Conservation (phyloP, 2,888 invertebrate genomes). For the Neoaliturus tenellus region DNA sequence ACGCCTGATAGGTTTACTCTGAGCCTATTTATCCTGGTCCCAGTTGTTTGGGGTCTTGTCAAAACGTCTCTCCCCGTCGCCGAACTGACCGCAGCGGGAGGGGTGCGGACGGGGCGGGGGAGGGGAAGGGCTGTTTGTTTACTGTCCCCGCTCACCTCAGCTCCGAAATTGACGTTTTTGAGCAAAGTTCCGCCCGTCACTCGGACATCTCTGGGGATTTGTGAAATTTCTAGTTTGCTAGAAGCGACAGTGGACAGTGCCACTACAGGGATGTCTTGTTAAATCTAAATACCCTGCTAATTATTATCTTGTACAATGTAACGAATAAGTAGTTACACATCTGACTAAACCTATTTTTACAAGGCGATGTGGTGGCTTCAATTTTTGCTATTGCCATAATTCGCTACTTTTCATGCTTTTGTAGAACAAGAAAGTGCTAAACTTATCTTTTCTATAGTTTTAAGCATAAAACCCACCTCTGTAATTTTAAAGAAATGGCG, state of each 20-base stretch:
- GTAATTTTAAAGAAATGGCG: too few relatives aligned
- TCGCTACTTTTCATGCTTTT: too few relatives aligned
- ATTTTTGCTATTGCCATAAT: too few relatives aligned
- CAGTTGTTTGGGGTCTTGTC: slow-evolving; percentile 39
- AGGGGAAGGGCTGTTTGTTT: slow-evolving; percentile 8
- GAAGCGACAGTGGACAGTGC: not conserved
- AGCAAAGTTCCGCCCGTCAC: slow-evolving; percentile 32
- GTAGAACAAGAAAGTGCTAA: too few relatives aligned
- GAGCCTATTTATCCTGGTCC: not conserved
- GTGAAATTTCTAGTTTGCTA: not conserved
- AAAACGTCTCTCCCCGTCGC: not conserved
- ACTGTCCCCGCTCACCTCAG: not conserved
- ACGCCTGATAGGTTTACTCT: slow-evolving; percentile 28
- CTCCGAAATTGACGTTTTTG: not conserved
- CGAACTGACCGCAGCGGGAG: not conserved
- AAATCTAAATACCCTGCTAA: too few relatives aligned
- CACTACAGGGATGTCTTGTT: too few relatives aligned
- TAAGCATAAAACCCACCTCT: too few relatives aligned
- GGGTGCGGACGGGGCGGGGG: not conserved
- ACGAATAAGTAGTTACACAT: too few relatives aligned
- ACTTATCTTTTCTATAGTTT: too few relatives aligned
- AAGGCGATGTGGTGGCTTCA: too few relatives aligned
- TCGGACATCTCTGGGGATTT: not conserved
- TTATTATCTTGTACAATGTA: too few relatives aligned
- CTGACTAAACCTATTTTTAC: too few relatives aligned